Conservation (phyloP, 2,888 invertebrate species). For the Sphaerophoria taeniata region DNA sequence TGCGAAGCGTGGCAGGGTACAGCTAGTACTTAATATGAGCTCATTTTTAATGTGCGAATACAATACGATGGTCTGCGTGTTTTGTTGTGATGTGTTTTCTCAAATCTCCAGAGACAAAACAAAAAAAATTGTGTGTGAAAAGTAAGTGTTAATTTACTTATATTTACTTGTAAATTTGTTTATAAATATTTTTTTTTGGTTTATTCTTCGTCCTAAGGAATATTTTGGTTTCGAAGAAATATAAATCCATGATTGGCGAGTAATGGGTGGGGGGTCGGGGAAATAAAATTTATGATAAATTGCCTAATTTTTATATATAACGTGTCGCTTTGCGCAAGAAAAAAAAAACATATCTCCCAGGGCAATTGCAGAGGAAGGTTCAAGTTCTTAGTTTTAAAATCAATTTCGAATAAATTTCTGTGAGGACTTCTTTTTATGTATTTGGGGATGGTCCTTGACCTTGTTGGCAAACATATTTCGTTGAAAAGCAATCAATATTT, state of each 20-base stretch:
- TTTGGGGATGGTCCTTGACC: neutral
- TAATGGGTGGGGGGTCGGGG: neutral
- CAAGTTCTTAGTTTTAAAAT: neutral
- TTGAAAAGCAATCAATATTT: too few species aligned
- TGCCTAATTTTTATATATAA: neutral
- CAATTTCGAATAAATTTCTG: neutral
- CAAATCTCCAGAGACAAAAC: conserved; percentile 14
- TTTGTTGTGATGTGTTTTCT: neutral
- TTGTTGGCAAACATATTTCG: too few species aligned
- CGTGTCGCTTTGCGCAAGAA: neutral
- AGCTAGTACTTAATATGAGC: neutral
- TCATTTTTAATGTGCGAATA: neutral
- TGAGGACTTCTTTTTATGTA: neutral
- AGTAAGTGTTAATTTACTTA: conserved; percentile 2
- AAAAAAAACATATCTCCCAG: neutral
- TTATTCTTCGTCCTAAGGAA: neutral
- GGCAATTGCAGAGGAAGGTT: neutral
- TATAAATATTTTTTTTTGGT: conserved; percentile 7
- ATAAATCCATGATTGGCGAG: neutral
- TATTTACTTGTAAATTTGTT: conserved; percentile 20
- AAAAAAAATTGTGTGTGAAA: conserved; percentile 1
- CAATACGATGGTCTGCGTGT: neutral
- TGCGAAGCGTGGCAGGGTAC: too few species aligned
- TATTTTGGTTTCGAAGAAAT: neutral
- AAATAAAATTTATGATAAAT: neutral